Evolutionary conservation across 2,888 invertebrate species (phyloP), one percentile per base, ranked within the genome.

Genomic region (Bombylius discolor): DNA sequence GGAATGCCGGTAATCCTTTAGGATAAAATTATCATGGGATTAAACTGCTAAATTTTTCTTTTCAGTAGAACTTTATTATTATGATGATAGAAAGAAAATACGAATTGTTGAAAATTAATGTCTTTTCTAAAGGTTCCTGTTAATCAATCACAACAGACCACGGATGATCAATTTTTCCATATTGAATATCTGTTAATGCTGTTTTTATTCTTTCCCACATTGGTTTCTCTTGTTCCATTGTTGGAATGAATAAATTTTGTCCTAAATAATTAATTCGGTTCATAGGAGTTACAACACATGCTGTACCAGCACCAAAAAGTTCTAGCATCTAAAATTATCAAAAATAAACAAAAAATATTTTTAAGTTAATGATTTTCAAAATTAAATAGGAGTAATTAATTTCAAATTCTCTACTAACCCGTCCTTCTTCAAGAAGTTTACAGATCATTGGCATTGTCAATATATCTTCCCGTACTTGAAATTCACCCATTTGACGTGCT

Each of bases 291-390:
- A 99, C 89, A 51, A 96, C 81, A 65, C 93, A 93, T 1, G 99
- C 99, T 33, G 99, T 99, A 56, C 99, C 99, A n/a, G 94, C 83
- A 57, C 98, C 99, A 73, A 99, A 99, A 73, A 98, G 80, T 76
- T 99, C 99, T 63, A 94, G 71, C 62, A 99, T 73, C 96, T 97
- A 76, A 1, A 78, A 77, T 58, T 14, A 49, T 62, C n/a, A n/a
- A n/a, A 47, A 47, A 47, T 53, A 13, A 14, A 39, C 54, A 53
- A 55, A 49, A 45, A 45, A 53, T 52, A 50, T 6, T 45, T 39
- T 49, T 53, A 44, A 46, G 33, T 56, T 31, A 48, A 56, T 36
- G 8, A 47, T 12, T 51, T 42, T 9, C 1, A 42, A 47, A 14
- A 34, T n/a, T n/a, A n/a, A n/a, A n/a, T n/a, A n/a, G n/a, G n/a